Conservation (phyloP, 2,888 invertebrate species). For the Lycophotia porphyrea region DNA sequence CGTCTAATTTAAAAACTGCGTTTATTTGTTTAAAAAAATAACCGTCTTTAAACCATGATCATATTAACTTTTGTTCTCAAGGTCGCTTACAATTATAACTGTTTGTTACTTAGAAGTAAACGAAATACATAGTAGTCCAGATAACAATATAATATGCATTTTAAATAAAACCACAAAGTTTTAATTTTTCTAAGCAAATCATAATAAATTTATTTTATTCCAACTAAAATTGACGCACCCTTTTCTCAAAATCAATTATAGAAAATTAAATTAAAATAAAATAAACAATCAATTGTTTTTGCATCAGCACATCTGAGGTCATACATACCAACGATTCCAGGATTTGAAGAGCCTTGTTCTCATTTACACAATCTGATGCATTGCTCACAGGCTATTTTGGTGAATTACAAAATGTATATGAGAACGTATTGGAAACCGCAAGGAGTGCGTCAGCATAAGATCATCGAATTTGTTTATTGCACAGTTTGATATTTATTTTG, state of each 20-base stretch:
- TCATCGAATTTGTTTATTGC: constrained; percentile 60
- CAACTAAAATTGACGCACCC: constrained; percentile 13
- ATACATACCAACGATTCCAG: constrained; percentile 63
- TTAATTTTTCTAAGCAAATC: background rate
- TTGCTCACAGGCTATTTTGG: constrained; percentile 72
- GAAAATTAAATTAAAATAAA: constrained; percentile 28
- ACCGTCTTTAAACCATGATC: background rate
- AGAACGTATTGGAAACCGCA: constrained; percentile 70
- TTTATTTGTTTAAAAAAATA: background rate
- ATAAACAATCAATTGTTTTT: background rate
- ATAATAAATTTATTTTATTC: background rate
- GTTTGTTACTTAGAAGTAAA: background rate
- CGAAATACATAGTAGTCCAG: background rate
- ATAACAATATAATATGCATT: background rate
- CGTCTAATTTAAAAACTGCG: background rate
- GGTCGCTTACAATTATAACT: background rate
- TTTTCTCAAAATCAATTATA: constrained; percentile 3
- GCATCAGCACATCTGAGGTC: constrained; percentile 20
- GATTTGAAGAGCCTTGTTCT: constrained; percentile 72
- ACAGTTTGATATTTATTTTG: constrained; percentile 30
- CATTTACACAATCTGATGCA: constrained; percentile 63
- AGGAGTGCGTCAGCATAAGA: constrained; percentile 61
- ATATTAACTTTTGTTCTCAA: background rate
- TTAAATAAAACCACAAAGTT: background rate
- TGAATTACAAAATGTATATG: constrained; percentile 59